phyloP scores from a whole-genome alignment of 2,797 vertebrate genomes.

The Pangasius krempfi region DNA sequence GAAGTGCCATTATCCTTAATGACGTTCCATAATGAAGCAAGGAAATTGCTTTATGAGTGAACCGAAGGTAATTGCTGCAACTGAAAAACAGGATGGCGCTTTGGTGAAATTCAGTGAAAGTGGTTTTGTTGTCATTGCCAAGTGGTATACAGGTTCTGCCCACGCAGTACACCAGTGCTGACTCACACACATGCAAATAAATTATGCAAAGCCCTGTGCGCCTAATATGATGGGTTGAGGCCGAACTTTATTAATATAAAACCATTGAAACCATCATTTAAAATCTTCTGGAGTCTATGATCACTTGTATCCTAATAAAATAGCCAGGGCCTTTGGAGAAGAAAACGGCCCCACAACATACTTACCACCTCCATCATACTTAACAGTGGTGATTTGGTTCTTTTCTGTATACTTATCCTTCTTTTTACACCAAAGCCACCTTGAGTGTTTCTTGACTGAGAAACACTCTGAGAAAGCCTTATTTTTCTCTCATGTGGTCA shows the following conservation, averaged over 20 bases:
- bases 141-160: slow-evolving; percentile 23
- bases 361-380: not conserved
- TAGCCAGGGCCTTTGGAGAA: not conserved
- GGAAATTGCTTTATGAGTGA: not conserved
- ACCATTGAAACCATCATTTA: not conserved
- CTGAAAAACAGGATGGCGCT: not conserved
- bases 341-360: not conserved
- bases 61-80: not conserved
- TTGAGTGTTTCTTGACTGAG: not conserved
- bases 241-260: not conserved
- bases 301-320: not conserved
- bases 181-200: slow-evolving; percentile 68
- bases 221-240: not conserved
- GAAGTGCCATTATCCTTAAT: not conserved
- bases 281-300: not conserved
- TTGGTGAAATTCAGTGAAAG: not conserved
- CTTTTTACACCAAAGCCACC: not conserved
- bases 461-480: not conserved
- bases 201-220: slow-evolving; percentile 67
- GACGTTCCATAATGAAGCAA: not conserved
- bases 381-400: not conserved
- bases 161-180: slow-evolving; percentile 4
- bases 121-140: not conserved
- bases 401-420: not conserved
- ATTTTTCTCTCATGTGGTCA: not conserved